phyloP scores from a whole-genome alignment of 2,888 invertebrate genomes.

The Macrophya alboannulata region DNA sequence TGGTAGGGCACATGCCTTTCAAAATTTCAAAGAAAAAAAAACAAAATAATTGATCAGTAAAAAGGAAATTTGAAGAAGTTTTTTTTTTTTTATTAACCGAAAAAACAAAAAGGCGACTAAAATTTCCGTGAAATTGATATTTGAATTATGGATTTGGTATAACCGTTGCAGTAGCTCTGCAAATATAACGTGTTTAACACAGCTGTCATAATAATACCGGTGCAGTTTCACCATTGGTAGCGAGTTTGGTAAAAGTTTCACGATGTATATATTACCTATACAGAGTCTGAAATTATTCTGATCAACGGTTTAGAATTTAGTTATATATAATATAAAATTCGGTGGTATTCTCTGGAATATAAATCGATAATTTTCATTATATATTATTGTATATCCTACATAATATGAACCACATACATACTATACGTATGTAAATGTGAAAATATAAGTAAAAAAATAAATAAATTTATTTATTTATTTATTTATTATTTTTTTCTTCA shows the following conservation, averaged over 20 bases:
- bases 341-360: neutral
- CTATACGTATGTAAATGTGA: too few relatives aligned
- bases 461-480: neutral
- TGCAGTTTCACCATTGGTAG: neutral
- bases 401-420: too few relatives aligned
- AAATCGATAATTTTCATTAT: too few relatives aligned
- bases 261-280: constrained; percentile 10
- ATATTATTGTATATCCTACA: too few relatives aligned
- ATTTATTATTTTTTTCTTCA: neutral
- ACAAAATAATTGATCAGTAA: neutral
- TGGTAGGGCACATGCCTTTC: too few relatives aligned
- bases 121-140: neutral
- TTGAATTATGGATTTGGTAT: constrained; percentile 6
- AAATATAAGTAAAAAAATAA: neutral
- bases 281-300: neutral
- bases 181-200: neutral
- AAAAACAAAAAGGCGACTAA: too few relatives aligned
- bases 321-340: neutral
- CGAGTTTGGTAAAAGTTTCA: constrained; percentile 10
- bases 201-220: neutral
- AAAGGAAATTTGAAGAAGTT: too few relatives aligned
- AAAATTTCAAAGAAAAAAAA: neutral
- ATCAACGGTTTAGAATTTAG: neutral
- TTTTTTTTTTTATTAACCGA: too few relatives aligned
- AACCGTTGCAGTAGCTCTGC: neutral